Evolutionary conservation across 2,888 invertebrate species (phyloP), one percentile per base, ranked within the genome.

Genomic region (Zonitis immaculata): DNA sequence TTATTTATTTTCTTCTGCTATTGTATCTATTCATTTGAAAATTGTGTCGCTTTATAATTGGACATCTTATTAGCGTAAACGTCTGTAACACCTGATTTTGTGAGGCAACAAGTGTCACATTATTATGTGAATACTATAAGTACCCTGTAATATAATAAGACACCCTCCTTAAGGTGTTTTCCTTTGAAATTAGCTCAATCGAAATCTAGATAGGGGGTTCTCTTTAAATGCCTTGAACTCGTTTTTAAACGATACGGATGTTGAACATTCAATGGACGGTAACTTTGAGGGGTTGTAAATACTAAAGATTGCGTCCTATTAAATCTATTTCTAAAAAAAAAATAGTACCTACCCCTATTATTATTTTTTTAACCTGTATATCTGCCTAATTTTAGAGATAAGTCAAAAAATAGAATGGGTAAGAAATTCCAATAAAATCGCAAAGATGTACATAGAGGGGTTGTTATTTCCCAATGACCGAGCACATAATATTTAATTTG

Each of bases 161-260:
- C 62, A 54, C 60, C 59, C 57, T 48, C 26, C n/a, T 57, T 61
- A 59, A 62, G 60, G 61, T 57, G 60, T 32, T 59, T 57, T 60
- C 60, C 59, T 59, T 64, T 62, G 53, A 62, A 56, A 56, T 52
- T 49, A 39, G 47, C 45, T 49, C 54, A 46, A 46, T 51, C 54
- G 30, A 49, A 30, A 30, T 16, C 47, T 49, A 27, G 52, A 49
- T n/a, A n/a, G n/a, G 55, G 54, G 54, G 51, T 47, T 35, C 45
- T 16, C 3, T 35, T 16, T 16, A 35, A 35, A 35, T 7, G 35
- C 35, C 35, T 35, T 35, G 35, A 35, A 35, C 35, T 6, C 8
- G 35, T 16, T 35, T 16, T 35, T 16, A 16, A 35, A 35, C 35
- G 58, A 60, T 56, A 58, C 60, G 60, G 57, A 54, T 56, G 56